Evolutionary conservation across 2,113 vertebrate genomes (phyloP).

Genomic region (Urocitellus parryii): DNA sequence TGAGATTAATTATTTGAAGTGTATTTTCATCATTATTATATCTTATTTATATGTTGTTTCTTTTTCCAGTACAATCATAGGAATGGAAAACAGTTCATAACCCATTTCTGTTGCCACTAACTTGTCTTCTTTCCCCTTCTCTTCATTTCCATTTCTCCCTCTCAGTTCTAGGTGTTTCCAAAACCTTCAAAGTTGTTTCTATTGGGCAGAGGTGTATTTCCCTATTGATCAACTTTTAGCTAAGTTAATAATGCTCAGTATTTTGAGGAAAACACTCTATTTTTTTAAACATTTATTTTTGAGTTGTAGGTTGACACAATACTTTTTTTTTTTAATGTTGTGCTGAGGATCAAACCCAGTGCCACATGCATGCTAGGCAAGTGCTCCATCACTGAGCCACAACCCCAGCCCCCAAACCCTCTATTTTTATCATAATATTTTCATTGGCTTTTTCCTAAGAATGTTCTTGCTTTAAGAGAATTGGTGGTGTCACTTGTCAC

Average conservation of each 20-base stretch:
- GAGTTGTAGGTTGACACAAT: too few relatives aligned
- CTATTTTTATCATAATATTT: not conserved
- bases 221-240: not conserved
- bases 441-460: not conserved
- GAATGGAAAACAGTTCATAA: not conserved
- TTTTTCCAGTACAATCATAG: not conserved
- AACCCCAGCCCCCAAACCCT: too few relatives aligned
- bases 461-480: not conserved
- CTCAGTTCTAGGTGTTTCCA: not conserved
- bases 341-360: too few relatives aligned
- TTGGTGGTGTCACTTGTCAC: not conserved
- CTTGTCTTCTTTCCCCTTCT: not conserved
- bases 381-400: too few relatives aligned
- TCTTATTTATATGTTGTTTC: not conserved
- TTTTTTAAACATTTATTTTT: too few relatives aligned
- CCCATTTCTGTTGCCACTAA: not conserved
- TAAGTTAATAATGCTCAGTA: not conserved
- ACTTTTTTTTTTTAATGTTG: too few relatives aligned
- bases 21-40: constrained; percentile 17
- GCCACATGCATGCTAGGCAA: too few relatives aligned
- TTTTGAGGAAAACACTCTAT: not conserved
- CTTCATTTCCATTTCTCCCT: not conserved
- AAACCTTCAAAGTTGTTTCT: not conserved
- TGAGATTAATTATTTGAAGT: not conserved
- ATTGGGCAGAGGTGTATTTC: not conserved